phyloP scores from a whole-genome alignment of 2,113 vertebrate species.

The Sporophila hypoxantha region DNA sequence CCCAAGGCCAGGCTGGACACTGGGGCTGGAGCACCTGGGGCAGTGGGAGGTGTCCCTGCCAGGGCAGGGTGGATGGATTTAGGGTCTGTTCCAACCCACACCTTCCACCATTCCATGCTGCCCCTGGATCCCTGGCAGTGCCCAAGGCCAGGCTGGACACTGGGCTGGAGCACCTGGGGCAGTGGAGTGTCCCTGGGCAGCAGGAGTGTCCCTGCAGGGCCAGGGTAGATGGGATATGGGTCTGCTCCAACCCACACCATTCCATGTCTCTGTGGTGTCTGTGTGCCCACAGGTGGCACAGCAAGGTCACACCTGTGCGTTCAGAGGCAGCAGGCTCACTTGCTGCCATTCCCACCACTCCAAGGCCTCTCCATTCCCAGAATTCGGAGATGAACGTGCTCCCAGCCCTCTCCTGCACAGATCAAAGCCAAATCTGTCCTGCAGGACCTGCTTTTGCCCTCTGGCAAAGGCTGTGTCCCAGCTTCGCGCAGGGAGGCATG shows the following conservation, averaged over 20 bases:
- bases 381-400: neutral
- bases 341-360: neutral
- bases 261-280: too few relatives aligned
- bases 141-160: too few relatives aligned
- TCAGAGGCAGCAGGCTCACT: neutral
- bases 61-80: rapidly evolving
- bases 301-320: neutral
- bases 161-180: too few relatives aligned
- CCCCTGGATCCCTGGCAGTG: too few relatives aligned
- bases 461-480: neutral
- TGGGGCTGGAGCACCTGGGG: neutral
- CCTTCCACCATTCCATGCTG: too few relatives aligned
- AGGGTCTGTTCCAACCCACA: neutral
- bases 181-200: too few relatives aligned
- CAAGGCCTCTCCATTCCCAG: neutral
- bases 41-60: neutral
- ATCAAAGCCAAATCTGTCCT: neutral
- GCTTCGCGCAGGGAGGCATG: neutral
- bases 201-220: too few relatives aligned
- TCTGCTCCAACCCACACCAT: too few relatives aligned
- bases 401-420: neutral
- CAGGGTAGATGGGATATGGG: too few relatives aligned
- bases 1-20: rapidly evolving
- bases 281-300: neutral
- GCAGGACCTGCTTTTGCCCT: neutral